Conservation (phyloP, 2,797 vertebrate genomes). For the Macropodus opercularis region DNA sequence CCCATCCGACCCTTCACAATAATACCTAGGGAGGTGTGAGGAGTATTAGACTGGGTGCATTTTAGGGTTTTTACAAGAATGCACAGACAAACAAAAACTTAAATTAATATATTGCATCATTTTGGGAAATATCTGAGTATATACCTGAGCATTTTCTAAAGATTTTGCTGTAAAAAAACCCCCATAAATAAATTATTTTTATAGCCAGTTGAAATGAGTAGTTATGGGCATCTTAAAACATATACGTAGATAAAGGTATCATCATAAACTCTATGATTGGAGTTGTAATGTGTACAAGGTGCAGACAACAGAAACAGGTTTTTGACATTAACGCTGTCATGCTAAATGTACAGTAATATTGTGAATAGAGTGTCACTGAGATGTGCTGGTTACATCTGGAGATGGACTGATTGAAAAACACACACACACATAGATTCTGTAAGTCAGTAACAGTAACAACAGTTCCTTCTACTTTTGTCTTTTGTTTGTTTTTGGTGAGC, state of each 20-base stretch:
- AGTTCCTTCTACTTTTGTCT: conserved; percentile 29
- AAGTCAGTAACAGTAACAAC: conserved; percentile 27
- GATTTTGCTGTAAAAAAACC: no score
- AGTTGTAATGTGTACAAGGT: no score
- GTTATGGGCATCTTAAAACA: no score
- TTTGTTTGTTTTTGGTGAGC: conserved; percentile 56
- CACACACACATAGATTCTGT: conserved; percentile 19
- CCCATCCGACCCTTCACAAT: conserved; percentile 92
- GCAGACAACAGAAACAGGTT: no score
- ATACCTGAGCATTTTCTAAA: no score
- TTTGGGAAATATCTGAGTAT: no score
- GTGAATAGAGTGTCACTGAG: conserved; percentile 8
- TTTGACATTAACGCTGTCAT: no score
- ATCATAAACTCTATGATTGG: no score
- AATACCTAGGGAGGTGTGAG: conserved; percentile 92
- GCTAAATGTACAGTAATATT: conserved; percentile 11
- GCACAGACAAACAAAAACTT: not conserved
- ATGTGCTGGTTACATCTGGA: conserved; percentile 53
- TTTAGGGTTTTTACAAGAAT: not conserved
- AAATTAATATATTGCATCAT: not conserved
- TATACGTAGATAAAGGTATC: no score
- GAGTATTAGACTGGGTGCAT: not conserved
- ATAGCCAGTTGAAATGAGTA: no score
- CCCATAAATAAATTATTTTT: no score
- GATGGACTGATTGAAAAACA: no score